Conservation (phyloP, 2,113 vertebrate genomes). For the Budorcas taxicolor region DNA sequence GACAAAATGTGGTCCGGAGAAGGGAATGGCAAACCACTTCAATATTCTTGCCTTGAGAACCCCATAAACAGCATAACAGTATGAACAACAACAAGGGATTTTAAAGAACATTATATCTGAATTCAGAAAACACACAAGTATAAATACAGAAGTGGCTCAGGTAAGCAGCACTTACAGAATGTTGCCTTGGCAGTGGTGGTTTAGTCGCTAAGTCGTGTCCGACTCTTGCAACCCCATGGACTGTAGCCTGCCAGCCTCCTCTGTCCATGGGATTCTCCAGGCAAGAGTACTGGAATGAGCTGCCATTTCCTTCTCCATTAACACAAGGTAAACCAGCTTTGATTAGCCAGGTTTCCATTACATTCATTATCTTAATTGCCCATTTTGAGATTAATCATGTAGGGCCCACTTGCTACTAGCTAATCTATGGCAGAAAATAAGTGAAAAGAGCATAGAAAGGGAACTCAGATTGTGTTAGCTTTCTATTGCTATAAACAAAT, state of each 20-base stretch:
- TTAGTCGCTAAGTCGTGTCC: accelerated
- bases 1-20: background rate
- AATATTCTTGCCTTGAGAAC: background rate
- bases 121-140: background rate
- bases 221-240: background rate
- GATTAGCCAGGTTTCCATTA: background rate
- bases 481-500: background rate
- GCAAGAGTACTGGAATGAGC: background rate
- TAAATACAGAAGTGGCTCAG: background rate
- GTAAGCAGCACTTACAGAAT: background rate
- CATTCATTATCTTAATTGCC: background rate
- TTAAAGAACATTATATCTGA: background rate
- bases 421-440: background rate
- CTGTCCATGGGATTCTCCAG: background rate
- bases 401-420: background rate
- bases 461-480: background rate
- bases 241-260: background rate
- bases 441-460: background rate
- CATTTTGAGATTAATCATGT: background rate
- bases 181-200: background rate
- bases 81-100: background rate
- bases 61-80: background rate
- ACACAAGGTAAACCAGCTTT: background rate
- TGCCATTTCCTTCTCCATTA: background rate
- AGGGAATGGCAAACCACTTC: background rate